Evolutionary conservation across 1,140 invertebrate species (phyloP), one percentile per base, ranked within the genome.

Genomic region (Linepithema humile): DNA sequence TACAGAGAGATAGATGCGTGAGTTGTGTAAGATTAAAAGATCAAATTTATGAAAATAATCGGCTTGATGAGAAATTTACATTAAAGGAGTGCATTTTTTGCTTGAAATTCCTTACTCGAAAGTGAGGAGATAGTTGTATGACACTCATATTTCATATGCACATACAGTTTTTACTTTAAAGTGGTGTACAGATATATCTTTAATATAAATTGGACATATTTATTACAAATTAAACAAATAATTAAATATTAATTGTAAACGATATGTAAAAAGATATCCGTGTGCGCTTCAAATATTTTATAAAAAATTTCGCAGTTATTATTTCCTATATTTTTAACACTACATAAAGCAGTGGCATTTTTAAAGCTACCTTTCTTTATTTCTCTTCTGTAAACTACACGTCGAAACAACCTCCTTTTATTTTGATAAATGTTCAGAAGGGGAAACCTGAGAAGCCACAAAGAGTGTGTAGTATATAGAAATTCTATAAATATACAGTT

Each of bases 71-170:
- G 23, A 32, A 69, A 32, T 48, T 32, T n/a, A 10, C 10, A 2
- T 50, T 10, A n/a, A 38, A 70, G n/a, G 26, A 70, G 45, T 70
- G 43, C 29, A 70, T 6, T 53, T 48, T 48, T 48, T 17, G 43
- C 26, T 50, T 17, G 43, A 26, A 3, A 5, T n/a, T 23, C 26
- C 15, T 17, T 23, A 7, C 35, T 45, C 17, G 10, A 43, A 73
- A 59, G 20, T 26, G 53, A 43, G 70, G 55, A 60, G 45, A 74
- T 74, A 74, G 72, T 74, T 74, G 10, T 26, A 15, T 3, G 10
- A 5, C n/a, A 40, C 35, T 73, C 67, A 35, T 29, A 43, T 29
- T 43, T 43, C 2, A 40, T 50, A 9, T 29, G 53, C 48, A 2
- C 20, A 40, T 35, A 59, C 43, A 74, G 70, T 74, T 74, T 29